A percentile compares a stretch with the other conserved stretches of the same genome.
phyloP scores from a whole-genome alignment of 2,113 vertebrate species.

The Amblyornis subalaris region DNA sequence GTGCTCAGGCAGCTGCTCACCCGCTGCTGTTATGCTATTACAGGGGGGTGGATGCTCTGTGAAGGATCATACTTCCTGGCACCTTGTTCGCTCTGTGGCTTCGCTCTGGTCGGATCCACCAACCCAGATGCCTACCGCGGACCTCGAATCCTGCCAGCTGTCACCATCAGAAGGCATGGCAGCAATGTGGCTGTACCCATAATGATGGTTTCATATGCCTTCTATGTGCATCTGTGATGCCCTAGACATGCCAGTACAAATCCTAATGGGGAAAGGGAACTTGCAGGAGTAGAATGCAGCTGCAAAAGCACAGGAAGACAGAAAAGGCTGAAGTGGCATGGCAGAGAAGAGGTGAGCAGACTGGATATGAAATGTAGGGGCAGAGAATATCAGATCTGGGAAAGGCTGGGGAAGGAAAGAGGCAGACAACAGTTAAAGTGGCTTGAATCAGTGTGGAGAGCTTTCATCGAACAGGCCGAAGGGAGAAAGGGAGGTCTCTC shows the following conservation, averaged over 20 bases:
- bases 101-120: not conserved
- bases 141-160: not conserved
- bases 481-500: not conserved
- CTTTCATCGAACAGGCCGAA: not conserved
- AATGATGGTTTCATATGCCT: not conserved
- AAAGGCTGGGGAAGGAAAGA: not conserved
- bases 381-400: not conserved
- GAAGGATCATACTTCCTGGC: accelerated
- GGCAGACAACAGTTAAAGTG: not conserved
- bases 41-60: accelerated
- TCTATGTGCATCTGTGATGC: not conserved
- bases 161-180: not conserved
- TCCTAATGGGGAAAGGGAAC: not conserved
- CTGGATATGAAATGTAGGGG: not conserved
- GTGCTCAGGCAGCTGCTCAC: not conserved
- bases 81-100: not conserved
- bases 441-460: not conserved
- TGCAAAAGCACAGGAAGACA: not conserved
- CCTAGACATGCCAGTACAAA: not conserved
- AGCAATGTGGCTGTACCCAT: not conserved
- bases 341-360: not conserved
- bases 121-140: not conserved
- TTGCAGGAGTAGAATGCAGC: not conserved
- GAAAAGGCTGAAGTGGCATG: not conserved
- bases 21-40: not conserved